Percentiles rank a stretch among this genome's conserved stretches.
phyloP scores from a whole-genome alignment of 2,113 vertebrate genomes.

The Mesembrinibis cayennensis region DNA sequence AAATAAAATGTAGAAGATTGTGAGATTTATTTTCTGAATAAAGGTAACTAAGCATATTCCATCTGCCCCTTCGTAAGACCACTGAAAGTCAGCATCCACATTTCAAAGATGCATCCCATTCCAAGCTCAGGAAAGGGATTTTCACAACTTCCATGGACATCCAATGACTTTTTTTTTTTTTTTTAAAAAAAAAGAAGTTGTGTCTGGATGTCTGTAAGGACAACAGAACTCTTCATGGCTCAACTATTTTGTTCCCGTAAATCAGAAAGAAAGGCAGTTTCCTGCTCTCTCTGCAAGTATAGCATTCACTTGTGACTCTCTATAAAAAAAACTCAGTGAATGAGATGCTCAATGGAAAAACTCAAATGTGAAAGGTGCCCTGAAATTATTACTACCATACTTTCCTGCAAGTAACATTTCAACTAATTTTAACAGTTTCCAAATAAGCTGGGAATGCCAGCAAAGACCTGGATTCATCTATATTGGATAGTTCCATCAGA shows the following conservation, averaged over 20 bases:
- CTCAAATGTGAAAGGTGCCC: background rate
- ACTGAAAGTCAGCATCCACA: fast-evolving
- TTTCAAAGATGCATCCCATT: background rate
- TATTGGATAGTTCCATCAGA: constrained; percentile 15
- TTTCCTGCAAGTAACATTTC: background rate
- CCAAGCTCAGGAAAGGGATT: background rate
- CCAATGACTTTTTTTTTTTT: too few species aligned
- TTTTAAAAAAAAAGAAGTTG: background rate
- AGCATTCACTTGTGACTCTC: background rate
- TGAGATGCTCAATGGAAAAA: background rate
- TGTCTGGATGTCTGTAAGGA: background rate
- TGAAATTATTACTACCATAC: background rate
- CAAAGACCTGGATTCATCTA: background rate
- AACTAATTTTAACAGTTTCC: background rate
- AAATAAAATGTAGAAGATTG: background rate
- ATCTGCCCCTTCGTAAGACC: background rate
- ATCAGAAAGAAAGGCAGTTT: background rate
- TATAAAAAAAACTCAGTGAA: background rate
- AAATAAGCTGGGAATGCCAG: background rate
- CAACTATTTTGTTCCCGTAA: background rate
- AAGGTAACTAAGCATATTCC: background rate
- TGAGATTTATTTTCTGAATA: background rate
- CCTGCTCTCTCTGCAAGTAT: background rate
- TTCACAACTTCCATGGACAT: background rate
- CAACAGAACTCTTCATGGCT: background rate